Evolutionary conservation across 2,797 vertebrate species (phyloP), one percentile per base, ranked within the genome.

Genomic region (Halcyon chelicuti): DNA sequence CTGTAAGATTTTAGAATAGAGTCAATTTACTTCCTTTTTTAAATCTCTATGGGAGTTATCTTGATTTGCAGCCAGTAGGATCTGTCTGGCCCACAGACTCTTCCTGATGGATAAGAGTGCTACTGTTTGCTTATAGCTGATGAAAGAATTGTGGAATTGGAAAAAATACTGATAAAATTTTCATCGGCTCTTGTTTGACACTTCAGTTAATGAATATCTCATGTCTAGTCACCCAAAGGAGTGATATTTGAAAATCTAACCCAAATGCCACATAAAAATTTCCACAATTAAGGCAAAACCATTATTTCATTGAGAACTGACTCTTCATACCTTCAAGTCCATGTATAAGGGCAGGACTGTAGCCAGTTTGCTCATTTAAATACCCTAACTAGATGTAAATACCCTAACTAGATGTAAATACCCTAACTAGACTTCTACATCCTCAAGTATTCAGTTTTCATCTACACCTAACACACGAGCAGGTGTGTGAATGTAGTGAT

Each of bases 111-210:
- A 96, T 86, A 63, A 19, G 85, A 93, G 33, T 90, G 85, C 90
- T 95, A 88, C 94, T 94, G 93, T 94, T 91, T 88, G 26, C 91
- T 93, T 96, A 82, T 44, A 95, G 89, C 60, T 94, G 87, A 85
- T 94, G 95, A 96, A 96, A 94, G 76, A 88, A 86, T 60, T 2
- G 3, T 44, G 82, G 73, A 88, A 94, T 57, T 91, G 91, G 88
- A 75, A 90, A 86, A 88, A 90, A 60, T 60, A 60, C 39, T 82
- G 85, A 81, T 91, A 84, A 57, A 90, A 73, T 79, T 93, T 94
- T 94, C 73, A 86, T 91, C 88, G 88, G 79, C 58, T 91, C 31
- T 86, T 89, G 20, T 90, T 91, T 90, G 93, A 86, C 63, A 42
- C 62, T 75, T 68, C 16, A 52, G 47, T 88, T 94, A 95, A 91